phyloP scores from a whole-genome alignment of 2,113 vertebrate genomes.

The Hippoglossus stenolepis region DNA sequence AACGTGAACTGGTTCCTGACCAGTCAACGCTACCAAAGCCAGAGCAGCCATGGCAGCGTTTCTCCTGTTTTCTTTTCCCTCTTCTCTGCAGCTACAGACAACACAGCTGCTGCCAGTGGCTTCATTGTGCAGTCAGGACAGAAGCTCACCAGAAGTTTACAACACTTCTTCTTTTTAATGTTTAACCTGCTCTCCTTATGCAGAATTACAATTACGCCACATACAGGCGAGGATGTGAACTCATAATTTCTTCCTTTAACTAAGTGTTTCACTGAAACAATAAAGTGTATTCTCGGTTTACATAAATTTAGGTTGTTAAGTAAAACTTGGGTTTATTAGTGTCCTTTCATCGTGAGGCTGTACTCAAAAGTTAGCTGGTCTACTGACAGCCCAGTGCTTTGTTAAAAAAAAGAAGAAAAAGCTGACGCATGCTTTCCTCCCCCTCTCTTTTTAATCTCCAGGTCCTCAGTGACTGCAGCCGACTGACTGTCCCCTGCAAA shows the following conservation, averaged over 20 bases:
- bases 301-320: not conserved
- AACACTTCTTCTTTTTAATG: not conserved
- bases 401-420: not conserved
- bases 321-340: not conserved
- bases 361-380: too few species aligned
- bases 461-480: conserved; percentile 38
- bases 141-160: not conserved
- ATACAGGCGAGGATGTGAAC: too few species aligned
- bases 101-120: not conserved
- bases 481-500: not conserved
- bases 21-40: too few species aligned
- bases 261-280: too few species aligned
- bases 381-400: conserved; percentile 8
- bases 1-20: too few species aligned
- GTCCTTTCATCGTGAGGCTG: not conserved
- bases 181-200: not conserved
- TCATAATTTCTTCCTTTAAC: too few species aligned
- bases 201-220: too few species aligned
- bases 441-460: conserved; percentile 2
- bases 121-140: not conserved
- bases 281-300: not conserved
- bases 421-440: conserved; percentile 34
- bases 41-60: too few species aligned
- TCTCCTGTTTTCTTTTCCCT: not conserved
- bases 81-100: not conserved